Conservation (phyloP, 1,140 invertebrate genomes). For the Scaptomyza montana region DNA sequence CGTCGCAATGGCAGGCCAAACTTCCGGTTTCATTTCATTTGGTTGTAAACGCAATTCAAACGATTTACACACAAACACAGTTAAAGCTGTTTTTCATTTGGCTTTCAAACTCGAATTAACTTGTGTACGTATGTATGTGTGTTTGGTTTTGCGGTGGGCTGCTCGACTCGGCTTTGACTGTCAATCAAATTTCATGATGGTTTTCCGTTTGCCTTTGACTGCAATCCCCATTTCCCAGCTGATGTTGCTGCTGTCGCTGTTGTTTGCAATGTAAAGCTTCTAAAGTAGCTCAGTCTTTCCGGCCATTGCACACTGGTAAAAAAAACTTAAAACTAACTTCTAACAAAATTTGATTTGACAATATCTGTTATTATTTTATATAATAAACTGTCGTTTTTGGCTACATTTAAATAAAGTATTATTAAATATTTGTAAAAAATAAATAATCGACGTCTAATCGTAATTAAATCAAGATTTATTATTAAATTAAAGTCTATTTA, state of each 20-base stretch:
- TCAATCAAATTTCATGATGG: constrained; percentile 53
- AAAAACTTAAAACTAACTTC: background rate
- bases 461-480: no score
- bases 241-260: background rate
- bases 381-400: no score
- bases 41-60: constrained; percentile 39
- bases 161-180: constrained; percentile 38
- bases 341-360: no score
- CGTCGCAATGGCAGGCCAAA: constrained; percentile 38
- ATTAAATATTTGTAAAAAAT: no score
- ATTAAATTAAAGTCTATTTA: no score
- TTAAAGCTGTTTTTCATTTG: constrained; percentile 36
- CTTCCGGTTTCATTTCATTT: constrained; percentile 55
- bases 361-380: no score
- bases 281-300: constrained; percentile 44
- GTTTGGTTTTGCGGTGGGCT: constrained; percentile 20
- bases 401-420: no score
- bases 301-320: constrained; percentile 34
- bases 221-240: constrained; percentile 40
- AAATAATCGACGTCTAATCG: no score
- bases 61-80: constrained; percentile 37
- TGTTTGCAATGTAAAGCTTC: constrained; percentile 21
- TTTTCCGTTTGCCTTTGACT: constrained; percentile 51
- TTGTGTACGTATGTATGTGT: constrained; percentile 5
- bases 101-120: constrained; percentile 36